Conservation (phyloP, 2,113 vertebrate species). For the Perognathus longimembris region DNA sequence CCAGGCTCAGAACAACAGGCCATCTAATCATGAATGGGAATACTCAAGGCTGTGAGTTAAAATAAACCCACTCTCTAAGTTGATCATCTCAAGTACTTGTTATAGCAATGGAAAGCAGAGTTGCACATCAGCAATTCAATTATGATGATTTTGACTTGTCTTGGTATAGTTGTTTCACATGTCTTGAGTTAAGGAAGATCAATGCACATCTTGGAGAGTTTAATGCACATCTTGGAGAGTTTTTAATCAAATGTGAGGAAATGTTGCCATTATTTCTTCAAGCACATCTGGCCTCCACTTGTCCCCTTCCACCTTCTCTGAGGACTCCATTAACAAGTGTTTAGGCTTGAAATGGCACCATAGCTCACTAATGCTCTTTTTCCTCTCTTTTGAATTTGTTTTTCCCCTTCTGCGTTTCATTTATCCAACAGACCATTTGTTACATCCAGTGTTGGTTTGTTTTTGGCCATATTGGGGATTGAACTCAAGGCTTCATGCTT, state of each 20-base stretch:
- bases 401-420: not conserved
- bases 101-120: not conserved
- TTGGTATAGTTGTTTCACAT: not conserved
- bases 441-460: not conserved
- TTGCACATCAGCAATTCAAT: not conserved
- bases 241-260: not conserved
- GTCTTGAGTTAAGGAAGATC: not conserved
- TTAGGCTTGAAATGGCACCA: not conserved
- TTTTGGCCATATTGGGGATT: too few species aligned
- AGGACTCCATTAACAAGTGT: not conserved
- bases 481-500: too few species aligned
- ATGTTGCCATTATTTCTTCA: not conserved
- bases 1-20: not conserved
- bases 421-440: not conserved
- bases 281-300: not conserved
- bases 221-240: not conserved
- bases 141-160: too few species aligned
- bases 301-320: not conserved
- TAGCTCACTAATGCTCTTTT: not conserved
- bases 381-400: not conserved
- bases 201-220: not conserved
- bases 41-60: not conserved
- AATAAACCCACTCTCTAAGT: too few species aligned
- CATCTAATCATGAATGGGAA: not conserved
- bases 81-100: not conserved